Conservation (phyloP, 2,888 invertebrate species). For the Agriopis marginaria region DNA sequence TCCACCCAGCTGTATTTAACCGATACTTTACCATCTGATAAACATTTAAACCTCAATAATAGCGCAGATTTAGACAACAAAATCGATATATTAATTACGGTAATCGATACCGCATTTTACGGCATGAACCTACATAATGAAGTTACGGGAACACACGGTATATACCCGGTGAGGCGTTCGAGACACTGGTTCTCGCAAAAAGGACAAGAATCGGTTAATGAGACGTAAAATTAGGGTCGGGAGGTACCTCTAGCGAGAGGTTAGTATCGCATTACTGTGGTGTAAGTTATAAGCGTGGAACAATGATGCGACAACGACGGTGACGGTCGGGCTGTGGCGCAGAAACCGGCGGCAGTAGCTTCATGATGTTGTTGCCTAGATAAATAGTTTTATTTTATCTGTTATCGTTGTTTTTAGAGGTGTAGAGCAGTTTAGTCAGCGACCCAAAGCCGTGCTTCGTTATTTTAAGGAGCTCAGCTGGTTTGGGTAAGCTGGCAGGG, state of each 20-base stretch:
- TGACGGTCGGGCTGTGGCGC: too few relatives aligned
- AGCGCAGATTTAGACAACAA: constrained; percentile 44
- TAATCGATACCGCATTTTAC: constrained; percentile 67
- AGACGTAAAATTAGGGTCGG: constrained; percentile 83
- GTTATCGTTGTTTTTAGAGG: too few relatives aligned
- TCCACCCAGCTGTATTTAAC: constrained; percentile 39
- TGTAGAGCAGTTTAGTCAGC: too few relatives aligned
- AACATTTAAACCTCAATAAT: constrained; percentile 39
- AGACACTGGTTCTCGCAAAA: constrained; percentile 74
- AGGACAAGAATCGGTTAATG: constrained; percentile 77
- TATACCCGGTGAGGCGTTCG: constrained; percentile 56
- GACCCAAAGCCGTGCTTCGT: too few relatives aligned
- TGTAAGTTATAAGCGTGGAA: constrained; percentile 47
- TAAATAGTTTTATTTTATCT: too few relatives aligned
- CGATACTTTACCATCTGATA: constrained; percentile 40
- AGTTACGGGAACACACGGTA: constrained; percentile 47
- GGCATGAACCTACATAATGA: constrained; percentile 67
- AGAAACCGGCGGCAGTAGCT: too few relatives aligned
- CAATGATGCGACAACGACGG: background rate
- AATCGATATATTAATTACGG: constrained; percentile 58
- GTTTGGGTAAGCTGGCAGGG: too few relatives aligned
- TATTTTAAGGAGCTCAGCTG: too few relatives aligned
- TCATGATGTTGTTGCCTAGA: too few relatives aligned
- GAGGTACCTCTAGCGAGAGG: constrained; percentile 60
- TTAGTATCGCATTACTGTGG: constrained; percentile 69